phyloP scores from a whole-genome alignment of 2,797 vertebrate species.

The Eupleurogrammus muticus region DNA sequence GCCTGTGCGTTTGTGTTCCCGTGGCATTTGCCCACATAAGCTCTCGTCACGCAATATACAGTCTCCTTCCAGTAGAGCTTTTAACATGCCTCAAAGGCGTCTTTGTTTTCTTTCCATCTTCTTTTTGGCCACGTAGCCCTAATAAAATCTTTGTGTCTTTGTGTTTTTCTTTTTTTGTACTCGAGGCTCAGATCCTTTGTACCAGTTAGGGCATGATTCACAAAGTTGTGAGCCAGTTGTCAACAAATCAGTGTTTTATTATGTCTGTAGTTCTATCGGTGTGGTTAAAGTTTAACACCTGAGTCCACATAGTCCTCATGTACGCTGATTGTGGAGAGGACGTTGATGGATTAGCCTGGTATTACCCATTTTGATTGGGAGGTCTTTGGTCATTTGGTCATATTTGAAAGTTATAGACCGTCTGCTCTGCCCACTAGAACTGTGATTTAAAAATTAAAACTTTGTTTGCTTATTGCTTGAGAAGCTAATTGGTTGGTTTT shows the following conservation, averaged over 20 bases:
- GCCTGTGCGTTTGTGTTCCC: slow-evolving; percentile 18
- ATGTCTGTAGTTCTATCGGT: slow-evolving; percentile 28
- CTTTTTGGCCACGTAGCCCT: neutral
- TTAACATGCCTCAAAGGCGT: slow-evolving; percentile 14
- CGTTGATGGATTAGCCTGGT: slow-evolving; percentile 7
- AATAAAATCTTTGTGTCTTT: neutral
- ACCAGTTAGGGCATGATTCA: neutral
- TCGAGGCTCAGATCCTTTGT: neutral
- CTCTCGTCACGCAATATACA: slow-evolving; percentile 51
- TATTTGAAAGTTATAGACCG: slow-evolving; percentile 24
- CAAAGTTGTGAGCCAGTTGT: neutral
- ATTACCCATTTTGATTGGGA: slow-evolving; percentile 2
- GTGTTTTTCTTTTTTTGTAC: neutral
- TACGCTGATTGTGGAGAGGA: neutral
- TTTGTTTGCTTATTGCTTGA: neutral
- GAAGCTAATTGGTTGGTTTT: neutral
- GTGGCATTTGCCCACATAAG: slow-evolving; percentile 45
- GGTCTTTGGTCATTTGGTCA: slow-evolving; percentile 11
- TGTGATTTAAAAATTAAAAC: neutral
- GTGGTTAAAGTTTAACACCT: slow-evolving; percentile 8
- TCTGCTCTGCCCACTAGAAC: neutral
- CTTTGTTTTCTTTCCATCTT: slow-evolving; percentile 14
- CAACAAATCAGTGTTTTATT: slow-evolving; percentile 22
- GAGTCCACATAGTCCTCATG: neutral
- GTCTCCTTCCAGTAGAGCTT: slow-evolving; percentile 25